Evolutionary conservation across 2,113 vertebrate genomes (phyloP), one percentile per base, ranked within the genome.

Genomic region (Lagopus leucura): DNA sequence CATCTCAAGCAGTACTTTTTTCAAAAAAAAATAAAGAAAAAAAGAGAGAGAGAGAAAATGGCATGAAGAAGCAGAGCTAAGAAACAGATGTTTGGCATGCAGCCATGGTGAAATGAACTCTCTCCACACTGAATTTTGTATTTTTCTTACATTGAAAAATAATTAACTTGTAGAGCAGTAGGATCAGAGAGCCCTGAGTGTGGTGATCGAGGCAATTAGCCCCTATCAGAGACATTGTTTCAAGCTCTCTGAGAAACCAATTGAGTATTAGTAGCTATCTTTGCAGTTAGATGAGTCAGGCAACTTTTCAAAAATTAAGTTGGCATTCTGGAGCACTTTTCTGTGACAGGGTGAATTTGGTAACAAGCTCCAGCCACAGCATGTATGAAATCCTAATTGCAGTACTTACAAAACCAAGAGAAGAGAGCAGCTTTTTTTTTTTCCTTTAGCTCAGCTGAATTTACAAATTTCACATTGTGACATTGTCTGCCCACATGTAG

Each of bases 111-210:
- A 47, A 89, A 86, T 84, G 82, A 89, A 93, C 93, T 95, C 77
- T 86, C 42, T 91, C 78, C 43, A 82, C 61, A 87, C 5, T 89
- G 89, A 89, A 94, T 93, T 96, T 63, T 89, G 60, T 71, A 47
- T 91, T 89, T 88, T 88, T 92, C 69, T 94, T 91, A 43, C 5
- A 1, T 28, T 92, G 82, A 82, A 89, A 94, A 94, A 94, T 91
- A 94, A 96, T 95, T 95, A 93, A 93, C 91, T 94, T 92, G 78
- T 74, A 89, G 75, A 91, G 93, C 84, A 92, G 85, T 22, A 36
- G 55, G 91, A 95, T 91, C 89, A 95, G 69, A 85, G 69, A 92
- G 60, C 38, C 15, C 17, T 69, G 75, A 89, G 47, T 40, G 25
- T 60, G 77, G 82, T 93, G 69, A 93, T 80, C 2, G 48, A 92